Percentiles rank a stretch among this genome's conserved stretches.
Conservation (phyloP, 2,797 vertebrate genomes). For the Sebastes jordani region DNA sequence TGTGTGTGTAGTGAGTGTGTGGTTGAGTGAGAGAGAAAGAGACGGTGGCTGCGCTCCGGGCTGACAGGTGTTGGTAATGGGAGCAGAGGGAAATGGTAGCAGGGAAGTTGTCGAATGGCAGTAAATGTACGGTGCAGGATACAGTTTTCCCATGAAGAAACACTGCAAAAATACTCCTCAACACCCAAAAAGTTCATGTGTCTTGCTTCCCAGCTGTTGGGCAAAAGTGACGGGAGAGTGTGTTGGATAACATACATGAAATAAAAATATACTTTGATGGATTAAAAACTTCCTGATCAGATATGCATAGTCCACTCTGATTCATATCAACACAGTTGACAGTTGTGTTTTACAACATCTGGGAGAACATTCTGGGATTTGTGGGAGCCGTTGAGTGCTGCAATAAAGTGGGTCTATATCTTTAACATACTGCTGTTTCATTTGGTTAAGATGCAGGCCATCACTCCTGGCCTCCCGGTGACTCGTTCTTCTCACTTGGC, state of each 20-base stretch:
- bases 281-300: neutral
- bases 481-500: conserved; percentile 13
- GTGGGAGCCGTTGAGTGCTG: neutral
- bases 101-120: neutral
- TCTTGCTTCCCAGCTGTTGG: neutral
- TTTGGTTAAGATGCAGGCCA: conserved; percentile 9
- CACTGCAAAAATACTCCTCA: neutral
- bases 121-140: no score
- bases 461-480: neutral
- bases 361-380: neutral
- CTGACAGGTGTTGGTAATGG: neutral
- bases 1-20: no score
- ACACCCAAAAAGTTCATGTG: neutral
- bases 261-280: neutral
- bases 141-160: no score
- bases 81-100: neutral
- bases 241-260: neutral
- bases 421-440: neutral
- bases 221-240: neutral
- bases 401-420: neutral
- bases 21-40: neutral
- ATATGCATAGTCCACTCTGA: neutral
- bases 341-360: neutral
- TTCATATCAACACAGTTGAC: neutral
- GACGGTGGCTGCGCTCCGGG: no score